Percentiles rank a stretch among this genome's conserved stretches.
phyloP scores from a whole-genome alignment of 1,140 invertebrate species.

The Lordiphosa mommai region DNA sequence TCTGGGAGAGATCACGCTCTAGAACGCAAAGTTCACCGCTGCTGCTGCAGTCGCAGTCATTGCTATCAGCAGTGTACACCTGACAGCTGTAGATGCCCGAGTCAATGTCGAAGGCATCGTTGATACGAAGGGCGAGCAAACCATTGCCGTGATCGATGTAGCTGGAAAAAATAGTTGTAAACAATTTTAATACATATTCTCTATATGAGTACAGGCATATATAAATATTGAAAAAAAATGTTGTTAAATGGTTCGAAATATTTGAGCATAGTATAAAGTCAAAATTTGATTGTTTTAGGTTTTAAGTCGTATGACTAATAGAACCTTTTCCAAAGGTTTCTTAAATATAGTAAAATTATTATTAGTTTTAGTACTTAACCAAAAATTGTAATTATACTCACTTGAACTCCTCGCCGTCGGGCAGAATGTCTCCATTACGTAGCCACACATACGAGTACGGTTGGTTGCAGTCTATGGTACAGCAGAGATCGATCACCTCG shows the following conservation, averaged over 20 bases:
- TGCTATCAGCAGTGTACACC: constrained; percentile 73
- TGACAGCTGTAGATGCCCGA: constrained; percentile 87
- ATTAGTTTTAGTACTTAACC: no score
- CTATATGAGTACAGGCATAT: not conserved
- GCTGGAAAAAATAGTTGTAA: constrained; percentile 53
- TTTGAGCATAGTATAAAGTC: not conserved
- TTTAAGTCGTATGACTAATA: no score
- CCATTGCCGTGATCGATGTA: constrained; percentile 84
- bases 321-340: no score
- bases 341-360: no score
- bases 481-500: constrained; percentile 82
- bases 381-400: constrained; percentile 41
- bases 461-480: constrained; percentile 81
- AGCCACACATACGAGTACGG: constrained; percentile 87
- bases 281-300: not conserved
- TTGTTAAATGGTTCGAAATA: not conserved
- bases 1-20: constrained; percentile 46
- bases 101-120: constrained; percentile 85
- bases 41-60: constrained; percentile 54
- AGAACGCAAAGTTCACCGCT: constrained; percentile 67
- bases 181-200: not conserved
- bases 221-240: no score
- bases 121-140: constrained; percentile 83
- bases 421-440: constrained; percentile 85
- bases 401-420: constrained; percentile 84